Evolutionary conservation across 2,888 invertebrate species (phyloP), one percentile per base, ranked within the genome.

Genomic region (Cristatella mucedo): DNA sequence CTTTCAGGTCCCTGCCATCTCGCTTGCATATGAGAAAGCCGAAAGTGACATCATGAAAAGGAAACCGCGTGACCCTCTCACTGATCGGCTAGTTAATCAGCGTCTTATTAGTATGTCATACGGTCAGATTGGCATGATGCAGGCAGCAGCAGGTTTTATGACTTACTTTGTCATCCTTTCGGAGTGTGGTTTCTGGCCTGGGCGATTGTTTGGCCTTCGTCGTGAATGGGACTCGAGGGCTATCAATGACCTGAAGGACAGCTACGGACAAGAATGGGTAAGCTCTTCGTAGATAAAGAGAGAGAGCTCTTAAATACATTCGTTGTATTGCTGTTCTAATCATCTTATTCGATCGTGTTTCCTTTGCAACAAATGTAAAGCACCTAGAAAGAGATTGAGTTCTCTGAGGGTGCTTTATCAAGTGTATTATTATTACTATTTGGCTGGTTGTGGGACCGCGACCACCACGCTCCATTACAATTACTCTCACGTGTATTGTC

Each of bases 151-250:
- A 50, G 97, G 95, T 22, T 97, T 97, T 82, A 97, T 93, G 74
- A 85, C 89, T 41, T 97, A 97, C 74, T 93, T 95, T 70, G 93
- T 97, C 56, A 97, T 97, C 67, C 87, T 97, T 91, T 93, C 89
- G 73, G 95, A 95, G 68, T 95, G 95, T 68, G 97, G 97, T 53
- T 97, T 97, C 75, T 74, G 86, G 66, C 91, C 93, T 2, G 63
- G 72, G 61, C 73, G 75, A 56, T 75, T 97, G 53, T 81, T 93
- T 66, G 95, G 95, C 50, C 81, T 97, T 61, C 79, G 97, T 65
- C 85, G 86, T 70, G 77, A 82, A 59, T 97, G 97, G 97, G 97
- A 97, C 67, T 89, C 93, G 21, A 85, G 86, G 71, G 91, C 89
- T 55, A 82, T 95, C 66, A 97, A 95, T 69, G 95, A 97, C 74